phyloP scores from a whole-genome alignment of 2,113 vertebrate species.

The Chloroceryle aenea region DNA sequence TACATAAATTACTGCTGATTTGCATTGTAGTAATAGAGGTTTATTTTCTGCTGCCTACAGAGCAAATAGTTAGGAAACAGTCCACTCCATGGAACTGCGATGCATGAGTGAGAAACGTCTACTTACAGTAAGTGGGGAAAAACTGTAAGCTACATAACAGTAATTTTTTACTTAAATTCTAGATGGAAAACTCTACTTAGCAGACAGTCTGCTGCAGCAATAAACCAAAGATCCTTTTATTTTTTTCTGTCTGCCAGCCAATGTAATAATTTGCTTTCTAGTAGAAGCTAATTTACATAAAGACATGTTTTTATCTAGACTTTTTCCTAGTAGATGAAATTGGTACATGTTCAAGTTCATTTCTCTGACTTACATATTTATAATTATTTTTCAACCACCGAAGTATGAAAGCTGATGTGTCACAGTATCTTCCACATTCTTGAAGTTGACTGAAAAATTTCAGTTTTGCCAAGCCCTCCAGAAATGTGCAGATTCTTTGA shows the following conservation, averaged over 20 bases:
- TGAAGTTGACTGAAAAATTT: neutral
- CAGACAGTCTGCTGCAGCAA: neutral
- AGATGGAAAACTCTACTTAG: neutral
- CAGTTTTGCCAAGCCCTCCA: neutral
- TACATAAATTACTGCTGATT: constrained; percentile 29
- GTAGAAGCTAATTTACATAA: neutral
- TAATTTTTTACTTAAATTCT: neutral
- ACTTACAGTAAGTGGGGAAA: neutral
- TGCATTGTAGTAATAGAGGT: neutral
- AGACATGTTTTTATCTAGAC: neutral
- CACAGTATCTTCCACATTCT: neutral
- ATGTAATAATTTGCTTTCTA: neutral
- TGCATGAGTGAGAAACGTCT: neutral
- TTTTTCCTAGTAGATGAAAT: neutral
- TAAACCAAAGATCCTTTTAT: neutral
- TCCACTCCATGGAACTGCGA: neutral
- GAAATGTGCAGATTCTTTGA: neutral
- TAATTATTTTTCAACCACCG: neutral
- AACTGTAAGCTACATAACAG: neutral
- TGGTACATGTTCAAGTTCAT: neutral
- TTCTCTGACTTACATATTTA: neutral
- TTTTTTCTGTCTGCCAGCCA: neutral
- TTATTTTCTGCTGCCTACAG: neutral
- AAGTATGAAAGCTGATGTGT: neutral
- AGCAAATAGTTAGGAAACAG: neutral